Percentiles rank a stretch among this genome's conserved stretches.
Evolutionary conservation across 2,888 invertebrate species (phyloP).

Genomic region (Drosophila histrio): DNA sequence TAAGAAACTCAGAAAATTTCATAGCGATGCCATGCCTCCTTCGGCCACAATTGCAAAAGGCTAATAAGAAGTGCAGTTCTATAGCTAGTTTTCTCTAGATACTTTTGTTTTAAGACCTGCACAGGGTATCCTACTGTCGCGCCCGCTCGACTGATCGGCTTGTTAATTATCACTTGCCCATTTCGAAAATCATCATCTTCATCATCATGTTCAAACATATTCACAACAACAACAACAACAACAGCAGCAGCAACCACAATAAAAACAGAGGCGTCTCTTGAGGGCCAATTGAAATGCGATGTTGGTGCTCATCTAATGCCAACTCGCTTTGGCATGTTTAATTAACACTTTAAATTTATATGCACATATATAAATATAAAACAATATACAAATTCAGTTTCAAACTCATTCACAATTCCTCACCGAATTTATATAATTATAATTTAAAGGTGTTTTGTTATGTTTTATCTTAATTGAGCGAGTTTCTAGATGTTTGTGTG

Average conservation of each 20-base stretch:
- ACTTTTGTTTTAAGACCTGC: no score
- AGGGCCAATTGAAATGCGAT: conserved; percentile 66
- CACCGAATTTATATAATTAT: conserved; percentile 39
- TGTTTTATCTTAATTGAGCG: conserved; percentile 26
- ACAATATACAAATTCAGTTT: not conserved
- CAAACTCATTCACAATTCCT: conserved; percentile 18
- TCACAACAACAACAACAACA: not conserved
- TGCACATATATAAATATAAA: not conserved
- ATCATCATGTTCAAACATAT: conserved; percentile 4
- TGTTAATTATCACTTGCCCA: conserved; percentile 64
- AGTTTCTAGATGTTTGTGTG: not conserved
- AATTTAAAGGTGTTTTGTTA: conserved; percentile 39
- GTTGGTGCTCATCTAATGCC: conserved; percentile 52
- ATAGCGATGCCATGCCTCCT: no score
- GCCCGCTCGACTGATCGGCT: no score
- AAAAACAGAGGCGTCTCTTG: conserved; percentile 28
- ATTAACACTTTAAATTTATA: conserved; percentile 59
- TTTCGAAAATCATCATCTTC: conserved; percentile 4
- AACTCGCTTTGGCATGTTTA: conserved; percentile 73
- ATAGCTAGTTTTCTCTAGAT: no score
- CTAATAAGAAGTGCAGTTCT: no score
- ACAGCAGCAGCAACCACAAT: not conserved
- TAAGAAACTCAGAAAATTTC: no score
- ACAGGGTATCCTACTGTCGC: no score
- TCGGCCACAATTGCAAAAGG: no score